Evolutionary conservation across 35 echinoderm and acorn worm genomes (phyloP).

Genomic region (Patiria miniata): DNA sequence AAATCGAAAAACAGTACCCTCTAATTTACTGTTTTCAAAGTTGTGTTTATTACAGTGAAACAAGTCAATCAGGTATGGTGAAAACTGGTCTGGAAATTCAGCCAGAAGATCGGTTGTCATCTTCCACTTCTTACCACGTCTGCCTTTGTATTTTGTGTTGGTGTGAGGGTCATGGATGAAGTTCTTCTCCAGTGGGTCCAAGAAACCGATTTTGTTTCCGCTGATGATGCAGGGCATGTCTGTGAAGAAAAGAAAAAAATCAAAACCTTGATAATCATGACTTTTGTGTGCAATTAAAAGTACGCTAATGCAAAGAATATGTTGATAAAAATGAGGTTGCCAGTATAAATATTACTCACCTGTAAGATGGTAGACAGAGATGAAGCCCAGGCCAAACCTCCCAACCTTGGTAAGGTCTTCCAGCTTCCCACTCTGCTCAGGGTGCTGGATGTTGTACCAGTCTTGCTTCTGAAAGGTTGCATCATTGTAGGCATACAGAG

Average conservation of each 20-base stretch:
- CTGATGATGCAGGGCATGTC: slow-evolving; percentile 28
- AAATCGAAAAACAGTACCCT: slow-evolving; percentile 27
- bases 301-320: too few relatives aligned
- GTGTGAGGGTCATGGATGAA: slow-evolving; percentile 21
- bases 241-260: background rate
- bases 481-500: slow-evolving; percentile 82
- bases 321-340: too few relatives aligned
- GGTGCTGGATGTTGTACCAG: slow-evolving; percentile 80
- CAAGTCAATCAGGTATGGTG: background rate
- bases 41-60: background rate
- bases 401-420: slow-evolving; percentile 77
- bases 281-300: too few relatives aligned
- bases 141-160: slow-evolving; percentile 13
- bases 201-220: slow-evolving; percentile 24
- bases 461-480: slow-evolving; percentile 61
- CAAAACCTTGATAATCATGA: too few relatives aligned
- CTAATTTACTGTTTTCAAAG: background rate
- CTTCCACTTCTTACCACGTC: slow-evolving; percentile 34
- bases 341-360: slow-evolving; percentile 59
- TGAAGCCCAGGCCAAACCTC: slow-evolving; percentile 83
- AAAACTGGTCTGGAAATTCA: slow-evolving; percentile 23
- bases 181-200: slow-evolving; percentile 26
- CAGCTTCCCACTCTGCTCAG: slow-evolving; percentile 65
- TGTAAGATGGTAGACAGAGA: slow-evolving; percentile 86
- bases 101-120: background rate